phyloP scores from a whole-genome alignment of 2,797 vertebrate genomes.

The Enteromius treurensis region DNA sequence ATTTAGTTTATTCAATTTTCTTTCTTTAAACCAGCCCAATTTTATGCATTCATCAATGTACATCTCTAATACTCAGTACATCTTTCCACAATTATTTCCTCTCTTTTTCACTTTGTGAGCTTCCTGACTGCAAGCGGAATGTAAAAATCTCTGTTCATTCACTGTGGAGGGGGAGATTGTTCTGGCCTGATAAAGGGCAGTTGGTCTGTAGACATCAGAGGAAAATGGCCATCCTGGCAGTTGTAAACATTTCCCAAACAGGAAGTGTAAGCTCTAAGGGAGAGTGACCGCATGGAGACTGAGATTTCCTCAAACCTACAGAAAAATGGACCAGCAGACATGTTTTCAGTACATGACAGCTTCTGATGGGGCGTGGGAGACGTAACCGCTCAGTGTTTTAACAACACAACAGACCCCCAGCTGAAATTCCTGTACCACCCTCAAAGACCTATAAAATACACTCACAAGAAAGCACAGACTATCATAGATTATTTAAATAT shows the following conservation, averaged over 20 bases:
- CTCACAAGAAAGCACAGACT: background rate
- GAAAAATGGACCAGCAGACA: conserved; percentile 41
- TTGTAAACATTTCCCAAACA: conserved; percentile 56
- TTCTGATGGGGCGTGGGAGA: conserved; percentile 22
- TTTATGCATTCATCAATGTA: background rate
- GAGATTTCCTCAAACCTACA: conserved; percentile 60
- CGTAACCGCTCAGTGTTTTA: background rate
- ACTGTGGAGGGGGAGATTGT: background rate
- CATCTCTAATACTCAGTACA: background rate
- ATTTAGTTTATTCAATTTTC: background rate
- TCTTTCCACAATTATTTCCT: conserved; percentile 6
- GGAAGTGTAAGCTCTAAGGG: conserved; percentile 51
- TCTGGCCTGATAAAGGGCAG: conserved; percentile 19
- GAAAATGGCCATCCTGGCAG: conserved; percentile 27
- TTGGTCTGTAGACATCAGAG: conserved; percentile 39
- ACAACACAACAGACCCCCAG: background rate
- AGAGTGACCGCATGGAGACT: conserved; percentile 40
- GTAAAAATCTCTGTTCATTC: conserved; percentile 28
- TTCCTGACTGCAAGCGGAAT: conserved; percentile 24
- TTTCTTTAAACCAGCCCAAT: background rate
- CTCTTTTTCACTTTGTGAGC: conserved; percentile 9
- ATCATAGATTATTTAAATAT: background rate
- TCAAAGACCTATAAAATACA: background rate
- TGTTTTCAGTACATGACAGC: background rate
- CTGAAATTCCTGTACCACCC: conserved; percentile 17